Evolutionary conservation across 2,797 vertebrate genomes (phyloP).

Genomic region (Aeoliscus strigatus): DNA sequence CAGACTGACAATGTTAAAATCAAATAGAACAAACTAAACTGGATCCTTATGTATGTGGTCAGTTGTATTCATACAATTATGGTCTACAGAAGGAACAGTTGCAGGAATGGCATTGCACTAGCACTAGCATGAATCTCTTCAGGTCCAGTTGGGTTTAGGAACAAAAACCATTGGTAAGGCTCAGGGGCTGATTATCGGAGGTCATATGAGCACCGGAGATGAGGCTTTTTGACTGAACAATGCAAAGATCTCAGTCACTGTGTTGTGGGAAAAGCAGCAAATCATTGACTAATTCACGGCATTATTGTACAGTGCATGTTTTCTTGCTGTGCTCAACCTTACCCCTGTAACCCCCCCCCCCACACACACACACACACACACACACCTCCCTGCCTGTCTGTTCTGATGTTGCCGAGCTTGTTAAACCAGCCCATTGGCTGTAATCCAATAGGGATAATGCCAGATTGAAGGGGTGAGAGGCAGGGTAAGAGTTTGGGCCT

Average conservation of each 20-base stretch:
- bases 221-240: too few species aligned
- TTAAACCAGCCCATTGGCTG: conserved; percentile 50
- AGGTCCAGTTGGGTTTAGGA: too few species aligned
- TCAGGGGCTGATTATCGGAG: too few species aligned
- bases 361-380: too few species aligned
- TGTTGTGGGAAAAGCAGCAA: conserved; percentile 1
- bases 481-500: conserved; percentile 49
- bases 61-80: background rate
- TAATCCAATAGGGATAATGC: conserved; percentile 51
- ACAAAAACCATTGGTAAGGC: too few species aligned
- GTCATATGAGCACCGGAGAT: too few species aligned
- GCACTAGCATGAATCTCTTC: too few species aligned
- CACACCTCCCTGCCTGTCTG: conserved; percentile 24
- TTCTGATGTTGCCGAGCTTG: conserved; percentile 45
- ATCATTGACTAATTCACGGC: conserved; percentile 19
- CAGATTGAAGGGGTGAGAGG: conserved; percentile 57
- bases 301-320: conserved; percentile 23
- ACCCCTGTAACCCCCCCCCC: conserved; percentile 8
- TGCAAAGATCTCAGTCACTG: too few species aligned
- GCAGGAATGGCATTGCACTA: too few species aligned
- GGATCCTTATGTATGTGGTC: background rate
- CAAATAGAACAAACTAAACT: background rate
- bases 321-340: conserved; percentile 17
- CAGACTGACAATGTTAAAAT: conserved; percentile 6
- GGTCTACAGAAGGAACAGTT: background rate